These are phyloP conservation scores for Pedionomus torquatus DNA, from an alignment of 2,113 vertebrate species.

Conservation along the genomic window DNA sequence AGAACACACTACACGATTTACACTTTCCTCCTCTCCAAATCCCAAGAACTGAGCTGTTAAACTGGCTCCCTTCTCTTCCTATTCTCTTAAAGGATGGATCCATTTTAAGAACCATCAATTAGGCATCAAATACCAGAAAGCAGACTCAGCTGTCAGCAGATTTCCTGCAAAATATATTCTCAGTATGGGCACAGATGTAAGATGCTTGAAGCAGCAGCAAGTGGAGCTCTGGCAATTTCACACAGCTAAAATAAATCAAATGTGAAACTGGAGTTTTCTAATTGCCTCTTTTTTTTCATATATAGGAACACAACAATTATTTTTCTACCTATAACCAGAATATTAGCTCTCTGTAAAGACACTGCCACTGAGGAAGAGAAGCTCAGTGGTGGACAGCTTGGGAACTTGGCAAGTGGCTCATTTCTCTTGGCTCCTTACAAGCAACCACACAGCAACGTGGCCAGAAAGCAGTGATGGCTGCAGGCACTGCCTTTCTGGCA, in stretches of 20 bases:
- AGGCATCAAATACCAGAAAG: background rate
- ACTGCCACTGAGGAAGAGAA: background rate
- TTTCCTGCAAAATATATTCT: background rate
- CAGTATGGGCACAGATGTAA: background rate
- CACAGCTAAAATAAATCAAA: background rate
- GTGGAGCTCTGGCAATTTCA: background rate
- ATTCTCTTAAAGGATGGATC: background rate
- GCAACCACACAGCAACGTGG: background rate
- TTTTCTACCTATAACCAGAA: background rate
- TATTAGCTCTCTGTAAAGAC: background rate
- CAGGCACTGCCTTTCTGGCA: background rate
- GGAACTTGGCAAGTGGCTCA: background rate
- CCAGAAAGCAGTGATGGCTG: background rate
- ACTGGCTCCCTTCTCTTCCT: background rate
- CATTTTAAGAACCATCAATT: background rate
- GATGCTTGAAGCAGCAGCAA: background rate
- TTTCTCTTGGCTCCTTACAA: background rate
- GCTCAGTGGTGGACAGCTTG: background rate
- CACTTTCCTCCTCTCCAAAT: background rate
- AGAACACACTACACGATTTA: background rate
- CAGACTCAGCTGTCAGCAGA: constrained; percentile 1
- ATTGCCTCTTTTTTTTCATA: background rate
- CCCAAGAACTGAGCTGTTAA: background rate
- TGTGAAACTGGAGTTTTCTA: background rate
- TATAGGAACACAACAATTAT: background rate